Evolutionary conservation across 2,113 vertebrate species (phyloP).

Genomic region (Pachypanchax playfairii): DNA sequence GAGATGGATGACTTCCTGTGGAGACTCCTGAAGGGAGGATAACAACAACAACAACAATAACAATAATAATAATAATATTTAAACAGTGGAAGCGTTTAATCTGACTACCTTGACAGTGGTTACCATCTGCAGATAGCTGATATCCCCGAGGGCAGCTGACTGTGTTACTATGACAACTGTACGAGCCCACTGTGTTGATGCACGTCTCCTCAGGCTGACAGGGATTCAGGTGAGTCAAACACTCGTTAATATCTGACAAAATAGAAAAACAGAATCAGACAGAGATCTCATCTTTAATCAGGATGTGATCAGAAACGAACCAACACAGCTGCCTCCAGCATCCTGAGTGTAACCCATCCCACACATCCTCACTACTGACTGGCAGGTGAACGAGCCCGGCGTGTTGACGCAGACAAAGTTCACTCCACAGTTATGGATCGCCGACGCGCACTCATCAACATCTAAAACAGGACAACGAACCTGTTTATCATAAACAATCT

Average conservation of each 20-base stretch:
- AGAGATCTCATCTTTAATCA: too few relatives aligned
- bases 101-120: constrained; percentile 85
- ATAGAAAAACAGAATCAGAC: too few relatives aligned
- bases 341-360: too few relatives aligned
- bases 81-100: background rate
- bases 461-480: constrained; percentile 79
- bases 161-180: constrained; percentile 83
- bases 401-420: constrained; percentile 92
- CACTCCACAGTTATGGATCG: constrained; percentile 89
- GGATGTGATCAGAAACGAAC: too few relatives aligned
- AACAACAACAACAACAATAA: too few relatives aligned
- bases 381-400: constrained; percentile 91
- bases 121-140: constrained; percentile 85
- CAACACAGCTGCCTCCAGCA: too few relatives aligned
- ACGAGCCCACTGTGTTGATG: constrained; percentile 59
- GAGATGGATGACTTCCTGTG: too few relatives aligned
- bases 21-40: too few relatives aligned
- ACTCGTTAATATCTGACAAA: constrained; percentile 17
- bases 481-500: too few relatives aligned
- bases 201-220: constrained; percentile 4
- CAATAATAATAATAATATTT: too few relatives aligned
- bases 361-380: too few relatives aligned
- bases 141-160: constrained; percentile 89
- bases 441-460: constrained; percentile 90
- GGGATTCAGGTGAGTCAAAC: background rate